Evolutionary conservation across 2,113 vertebrate genomes (phyloP), one percentile per base, ranked within the genome.

Genomic region (Brienomyrus longianalis): DNA sequence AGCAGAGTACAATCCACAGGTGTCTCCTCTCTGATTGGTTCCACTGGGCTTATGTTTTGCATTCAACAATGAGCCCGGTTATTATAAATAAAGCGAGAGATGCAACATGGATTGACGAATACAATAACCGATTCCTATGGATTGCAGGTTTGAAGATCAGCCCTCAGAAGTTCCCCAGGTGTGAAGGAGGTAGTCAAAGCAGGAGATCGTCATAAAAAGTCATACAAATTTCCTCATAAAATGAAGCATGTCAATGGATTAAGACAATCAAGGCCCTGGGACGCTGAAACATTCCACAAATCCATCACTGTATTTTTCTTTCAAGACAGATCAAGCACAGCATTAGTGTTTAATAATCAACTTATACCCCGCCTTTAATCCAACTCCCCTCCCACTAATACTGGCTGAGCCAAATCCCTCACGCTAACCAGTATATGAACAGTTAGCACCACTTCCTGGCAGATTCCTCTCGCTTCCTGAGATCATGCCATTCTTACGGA

Each of bases 241-340:
- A 92, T 93, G 92, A 94, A 93, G 95, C 94, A 94, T 95, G 94
- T 95, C 95, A 94, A 95, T 94, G 94, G 94, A 94, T 96, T 96
- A 94, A 93, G 93, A 93, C 93, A 94, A 94, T 95, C 95, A 95
- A 94, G 94, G 92, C 93, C 92, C 83, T 74, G 52, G 94, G 94
- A 96, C 95, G 95, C 88, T 56, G 66, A 90, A 91, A 93, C 93
- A 94, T 95, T 93, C 94, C 91, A 94, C 93, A 95, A 94, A 94
- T 94, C 92, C 94, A 90, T 86, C 90, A 11, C 27, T 31, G 74
- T 91, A 56, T 90, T 93, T 95, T 39, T 74, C 94, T 92, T 93
- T 92, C 92, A 93, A 93, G 83, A 94, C 93, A 93, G 93, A 95
- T 94, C 94, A 94, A 93, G 91, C 92, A 92, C 91, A 70, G 88